Evolutionary conservation across 2,797 vertebrate genomes (phyloP).

Genomic region (Oreochromis mossambicus): DNA sequence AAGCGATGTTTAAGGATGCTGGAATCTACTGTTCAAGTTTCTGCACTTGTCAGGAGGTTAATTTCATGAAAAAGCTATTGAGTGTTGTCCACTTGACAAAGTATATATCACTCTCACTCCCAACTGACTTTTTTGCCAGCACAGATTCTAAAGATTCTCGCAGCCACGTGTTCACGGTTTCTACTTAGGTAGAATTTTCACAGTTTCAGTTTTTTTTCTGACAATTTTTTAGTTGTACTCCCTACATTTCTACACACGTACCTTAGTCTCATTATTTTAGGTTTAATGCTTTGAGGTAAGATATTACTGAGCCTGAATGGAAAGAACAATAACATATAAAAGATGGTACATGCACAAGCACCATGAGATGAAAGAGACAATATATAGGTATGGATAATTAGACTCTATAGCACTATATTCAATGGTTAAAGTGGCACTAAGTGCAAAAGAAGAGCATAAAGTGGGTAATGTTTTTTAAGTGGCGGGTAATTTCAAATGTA

Average conservation of each 20-base stretch:
- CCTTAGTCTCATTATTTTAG: neutral
- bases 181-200: neutral
- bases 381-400: neutral
- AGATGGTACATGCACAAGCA: neutral
- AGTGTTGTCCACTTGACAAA: constrained; percentile 32
- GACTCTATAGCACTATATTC: neutral
- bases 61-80: constrained; percentile 28
- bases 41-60: constrained; percentile 39
- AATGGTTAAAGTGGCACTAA: neutral
- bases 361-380: neutral
- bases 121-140: neutral
- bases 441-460: neutral
- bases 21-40: constrained; percentile 31
- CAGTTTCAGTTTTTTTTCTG: neutral
- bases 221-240: neutral
- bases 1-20: constrained; percentile 1
- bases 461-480: neutral
- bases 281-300: neutral
- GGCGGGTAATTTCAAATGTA: neutral
- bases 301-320: neutral
- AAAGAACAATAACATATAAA: neutral
- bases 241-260: neutral
- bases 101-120: neutral
- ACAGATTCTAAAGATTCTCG: neutral
- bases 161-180: neutral